phyloP scores from a whole-genome alignment of 2,888 invertebrate species.

The Chalcis sispes region DNA sequence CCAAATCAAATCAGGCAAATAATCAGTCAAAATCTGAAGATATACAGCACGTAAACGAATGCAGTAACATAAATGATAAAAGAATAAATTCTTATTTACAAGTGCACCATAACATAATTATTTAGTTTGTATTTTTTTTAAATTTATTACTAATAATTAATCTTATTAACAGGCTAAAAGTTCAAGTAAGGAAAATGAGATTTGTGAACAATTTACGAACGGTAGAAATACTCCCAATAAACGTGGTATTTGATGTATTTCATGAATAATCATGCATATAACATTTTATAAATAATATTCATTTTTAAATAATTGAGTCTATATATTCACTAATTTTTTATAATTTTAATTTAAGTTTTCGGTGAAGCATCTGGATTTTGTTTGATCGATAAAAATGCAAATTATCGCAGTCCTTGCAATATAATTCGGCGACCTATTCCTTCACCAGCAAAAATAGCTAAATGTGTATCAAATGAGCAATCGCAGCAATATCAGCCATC shows the following conservation, averaged over 20 bases:
- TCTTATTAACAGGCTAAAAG: not conserved
- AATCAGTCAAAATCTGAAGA: not conserved
- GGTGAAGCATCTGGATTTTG: not conserved
- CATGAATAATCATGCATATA: no score
- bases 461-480: not conserved
- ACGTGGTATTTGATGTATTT: no score
- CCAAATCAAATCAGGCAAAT: not conserved
- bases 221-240: no score
- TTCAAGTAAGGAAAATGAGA: not conserved
- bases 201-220: no score
- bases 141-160: no score
- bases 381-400: not conserved
- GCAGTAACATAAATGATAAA: not conserved
- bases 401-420: not conserved
- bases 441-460: conserved; percentile 42
- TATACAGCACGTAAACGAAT: not conserved
- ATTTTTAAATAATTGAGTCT: not conserved
- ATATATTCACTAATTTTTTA: not conserved
- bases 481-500: conserved; percentile 1
- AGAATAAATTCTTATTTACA: no score
- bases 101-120: no score
- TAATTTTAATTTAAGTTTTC: conserved; percentile 3
- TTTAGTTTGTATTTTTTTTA: no score
- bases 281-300: not conserved
- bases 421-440: conserved; percentile 19